Conservation (phyloP, 2,797 vertebrate genomes). For the Alcedo quadribrachys region DNA sequence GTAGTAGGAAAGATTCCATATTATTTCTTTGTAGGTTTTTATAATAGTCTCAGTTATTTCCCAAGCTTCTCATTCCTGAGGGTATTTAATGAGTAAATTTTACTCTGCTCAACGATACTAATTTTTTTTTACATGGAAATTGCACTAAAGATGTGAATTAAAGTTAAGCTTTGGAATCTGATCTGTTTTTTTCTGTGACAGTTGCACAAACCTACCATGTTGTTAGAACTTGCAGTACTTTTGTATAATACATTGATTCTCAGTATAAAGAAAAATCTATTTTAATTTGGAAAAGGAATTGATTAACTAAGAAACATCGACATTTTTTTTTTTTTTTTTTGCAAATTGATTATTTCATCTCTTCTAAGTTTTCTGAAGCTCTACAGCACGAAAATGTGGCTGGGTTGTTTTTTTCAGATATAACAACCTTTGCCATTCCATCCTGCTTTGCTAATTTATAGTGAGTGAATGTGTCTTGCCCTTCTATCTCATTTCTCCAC, state of each 20-base stretch:
- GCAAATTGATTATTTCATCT: background rate
- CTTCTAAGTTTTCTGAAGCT: background rate
- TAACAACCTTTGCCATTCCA: background rate
- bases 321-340: background rate
- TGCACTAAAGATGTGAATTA: background rate
- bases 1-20: background rate
- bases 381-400: no score
- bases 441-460: background rate
- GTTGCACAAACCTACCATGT: background rate
- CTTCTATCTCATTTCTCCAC: background rate
- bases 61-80: constrained; percentile 37
- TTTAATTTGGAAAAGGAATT: background rate
- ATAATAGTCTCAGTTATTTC: constrained; percentile 41
- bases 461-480: background rate
- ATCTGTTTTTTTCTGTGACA: background rate
- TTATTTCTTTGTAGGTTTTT: constrained; percentile 19
- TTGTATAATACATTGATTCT: background rate
- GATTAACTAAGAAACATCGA: background rate
- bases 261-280: background rate
- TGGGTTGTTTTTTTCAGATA: no score
- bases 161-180: background rate
- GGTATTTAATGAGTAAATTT: background rate
- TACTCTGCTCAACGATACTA: background rate
- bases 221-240: background rate
- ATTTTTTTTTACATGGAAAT: background rate